A percentile compares a stretch with the other conserved stretches of the same genome.
These are phyloP conservation scores for Noctua fimbriata DNA, from an alignment of 2,888 invertebrate genomes.

Conservation along the genomic window DNA sequence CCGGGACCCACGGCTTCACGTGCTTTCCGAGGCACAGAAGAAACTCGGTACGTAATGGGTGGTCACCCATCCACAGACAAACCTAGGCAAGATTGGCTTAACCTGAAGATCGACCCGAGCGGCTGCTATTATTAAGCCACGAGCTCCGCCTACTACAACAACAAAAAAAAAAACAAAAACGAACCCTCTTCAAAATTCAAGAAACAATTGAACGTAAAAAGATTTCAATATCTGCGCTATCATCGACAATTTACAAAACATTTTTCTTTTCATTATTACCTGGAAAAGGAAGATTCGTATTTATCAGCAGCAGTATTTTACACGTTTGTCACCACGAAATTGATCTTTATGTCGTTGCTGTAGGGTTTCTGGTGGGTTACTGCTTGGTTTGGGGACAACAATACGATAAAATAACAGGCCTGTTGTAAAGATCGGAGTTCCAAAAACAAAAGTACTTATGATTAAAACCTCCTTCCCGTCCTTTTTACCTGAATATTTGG, in stretches of 20 bases:
- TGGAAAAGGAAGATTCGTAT: not conserved
- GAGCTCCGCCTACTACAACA: too few relatives aligned
- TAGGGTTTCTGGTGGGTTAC: not conserved
- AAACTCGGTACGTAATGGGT: too few relatives aligned
- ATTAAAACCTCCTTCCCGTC: constrained; percentile 1
- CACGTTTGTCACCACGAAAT: not conserved
- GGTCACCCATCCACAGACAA: too few relatives aligned
- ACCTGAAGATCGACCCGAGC: too few relatives aligned
- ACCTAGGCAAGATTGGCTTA: too few relatives aligned
- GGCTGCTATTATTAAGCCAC: too few relatives aligned
- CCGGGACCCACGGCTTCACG: too few relatives aligned
- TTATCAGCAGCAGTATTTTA: not conserved
- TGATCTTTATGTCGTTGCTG: not conserved
- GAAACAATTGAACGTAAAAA: constrained; percentile 18
- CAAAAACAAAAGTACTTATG: constrained; percentile 10
- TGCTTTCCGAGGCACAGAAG: too few relatives aligned
- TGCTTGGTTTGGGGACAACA: not conserved
- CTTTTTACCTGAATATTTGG: not conserved
- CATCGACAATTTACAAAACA: constrained; percentile 22
- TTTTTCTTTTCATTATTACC: constrained; percentile 25
- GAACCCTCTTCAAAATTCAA: not conserved
- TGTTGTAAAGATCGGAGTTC: not conserved
- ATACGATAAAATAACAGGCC: not conserved
- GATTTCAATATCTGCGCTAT: not conserved
- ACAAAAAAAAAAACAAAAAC: constrained; percentile 1